Evolutionary conservation across 2,113 vertebrate species (phyloP).

Genomic region (Poeciliopsis turrubarensis): DNA sequence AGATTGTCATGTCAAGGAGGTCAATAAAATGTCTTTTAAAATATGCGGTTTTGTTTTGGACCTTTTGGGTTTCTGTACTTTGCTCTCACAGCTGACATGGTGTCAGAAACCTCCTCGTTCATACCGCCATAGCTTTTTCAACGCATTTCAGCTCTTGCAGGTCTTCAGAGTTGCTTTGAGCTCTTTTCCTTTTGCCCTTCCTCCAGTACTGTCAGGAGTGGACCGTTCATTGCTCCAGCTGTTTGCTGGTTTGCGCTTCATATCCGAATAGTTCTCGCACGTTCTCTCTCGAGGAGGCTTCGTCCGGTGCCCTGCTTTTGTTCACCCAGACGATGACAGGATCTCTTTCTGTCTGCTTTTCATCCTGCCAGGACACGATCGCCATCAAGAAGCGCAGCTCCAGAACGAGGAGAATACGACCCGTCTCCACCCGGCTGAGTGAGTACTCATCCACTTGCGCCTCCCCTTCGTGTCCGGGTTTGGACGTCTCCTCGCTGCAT

Average conservation of each 20-base stretch:
- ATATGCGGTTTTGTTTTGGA: no score
- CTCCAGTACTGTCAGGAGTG: neutral
- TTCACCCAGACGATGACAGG: neutral
- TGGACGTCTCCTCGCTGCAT: neutral
- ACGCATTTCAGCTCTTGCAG: neutral
- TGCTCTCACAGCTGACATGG: neutral
- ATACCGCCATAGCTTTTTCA: neutral
- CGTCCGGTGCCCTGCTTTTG: neutral
- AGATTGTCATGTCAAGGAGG: no score
- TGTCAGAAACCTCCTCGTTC: neutral
- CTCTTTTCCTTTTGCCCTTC: neutral
- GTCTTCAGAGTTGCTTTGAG: no score
- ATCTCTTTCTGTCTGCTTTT: neutral
- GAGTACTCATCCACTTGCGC: conserved; percentile 62
- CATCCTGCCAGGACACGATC: conserved; percentile 85
- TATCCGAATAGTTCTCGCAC: neutral
- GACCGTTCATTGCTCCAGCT: neutral
- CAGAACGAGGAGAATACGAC: conserved; percentile 86
- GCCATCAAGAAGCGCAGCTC: conserved; percentile 87
- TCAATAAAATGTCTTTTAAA: no score
- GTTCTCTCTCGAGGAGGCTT: neutral
- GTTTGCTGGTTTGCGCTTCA: neutral
- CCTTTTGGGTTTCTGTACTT: no score
- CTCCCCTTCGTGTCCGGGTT: conserved; percentile 9
- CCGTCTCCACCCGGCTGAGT: conserved; percentile 88